A percentile compares a stretch with the other conserved stretches of the same genome.
Conservation (phyloP, 2,113 vertebrate species). For the Narcine bancroftii region DNA sequence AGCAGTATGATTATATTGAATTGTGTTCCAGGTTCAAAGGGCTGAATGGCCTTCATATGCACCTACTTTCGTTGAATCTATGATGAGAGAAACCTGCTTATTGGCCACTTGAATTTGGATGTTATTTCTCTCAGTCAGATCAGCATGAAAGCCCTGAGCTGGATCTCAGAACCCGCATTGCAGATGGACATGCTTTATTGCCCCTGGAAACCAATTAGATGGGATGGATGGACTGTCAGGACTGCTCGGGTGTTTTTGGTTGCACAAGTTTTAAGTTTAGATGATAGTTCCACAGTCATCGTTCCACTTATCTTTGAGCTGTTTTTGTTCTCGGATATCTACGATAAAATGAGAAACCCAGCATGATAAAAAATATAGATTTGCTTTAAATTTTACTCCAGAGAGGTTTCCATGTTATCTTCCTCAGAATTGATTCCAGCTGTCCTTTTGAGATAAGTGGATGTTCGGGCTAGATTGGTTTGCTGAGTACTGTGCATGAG, state of each 20-base stretch:
- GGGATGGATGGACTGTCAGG: background rate
- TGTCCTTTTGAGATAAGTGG: background rate
- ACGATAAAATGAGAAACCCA: background rate
- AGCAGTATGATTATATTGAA: no score
- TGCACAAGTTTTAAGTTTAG: background rate
- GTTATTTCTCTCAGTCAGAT: background rate
- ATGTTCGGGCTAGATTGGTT: background rate
- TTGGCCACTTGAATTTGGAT: background rate
- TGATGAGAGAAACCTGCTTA: background rate
- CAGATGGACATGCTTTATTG: background rate
- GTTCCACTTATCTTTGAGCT: background rate
- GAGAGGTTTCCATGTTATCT: background rate
- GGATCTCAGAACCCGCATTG: background rate
- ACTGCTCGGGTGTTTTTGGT: background rate
- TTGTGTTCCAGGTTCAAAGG: no score
- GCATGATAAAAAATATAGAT: no score
- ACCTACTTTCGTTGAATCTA: no score
- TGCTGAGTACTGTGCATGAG: background rate
- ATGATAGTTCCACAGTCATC: background rate
- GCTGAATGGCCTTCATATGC: no score
- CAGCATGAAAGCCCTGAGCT: no score
- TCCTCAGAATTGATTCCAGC: background rate
- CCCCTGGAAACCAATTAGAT: background rate
- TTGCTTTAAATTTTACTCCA: background rate
- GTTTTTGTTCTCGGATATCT: background rate